Conservation (phyloP, 64 coral and sea anemone genomes). For the Pocillopora damicornis region DNA sequence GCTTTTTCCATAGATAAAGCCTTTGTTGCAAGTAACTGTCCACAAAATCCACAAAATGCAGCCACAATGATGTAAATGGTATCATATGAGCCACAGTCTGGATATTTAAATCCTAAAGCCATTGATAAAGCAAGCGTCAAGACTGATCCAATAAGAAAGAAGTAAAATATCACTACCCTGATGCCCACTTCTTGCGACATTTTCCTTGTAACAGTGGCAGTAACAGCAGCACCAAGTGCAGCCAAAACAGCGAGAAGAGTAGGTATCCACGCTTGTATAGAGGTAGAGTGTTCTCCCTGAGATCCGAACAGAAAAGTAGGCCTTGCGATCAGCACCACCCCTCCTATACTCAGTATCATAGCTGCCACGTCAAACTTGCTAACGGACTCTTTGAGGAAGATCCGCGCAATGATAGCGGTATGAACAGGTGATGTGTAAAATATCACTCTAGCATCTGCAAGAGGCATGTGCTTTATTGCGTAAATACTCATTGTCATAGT, state of each 20-base stretch:
- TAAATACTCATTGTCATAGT: slow-evolving; percentile 32
- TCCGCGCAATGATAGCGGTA: slow-evolving; percentile 41
- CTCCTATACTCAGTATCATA: slow-evolving; percentile 31
- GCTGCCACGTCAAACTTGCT: slow-evolving; percentile 38
- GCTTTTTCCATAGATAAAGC: slow-evolving; percentile 51
- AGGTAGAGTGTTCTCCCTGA: not conserved
- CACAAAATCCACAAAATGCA: slow-evolving; percentile 29
- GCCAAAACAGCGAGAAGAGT: slow-evolving; percentile 23
- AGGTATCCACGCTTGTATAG: slow-evolving; percentile 34
- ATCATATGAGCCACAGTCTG: slow-evolving; percentile 47
- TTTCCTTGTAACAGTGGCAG: not conserved
- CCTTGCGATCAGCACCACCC: slow-evolving; percentile 45
- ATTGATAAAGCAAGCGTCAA: not conserved
- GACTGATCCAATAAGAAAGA: slow-evolving; percentile 32
- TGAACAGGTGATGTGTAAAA: slow-evolving; percentile 50
- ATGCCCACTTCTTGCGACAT: not conserved
- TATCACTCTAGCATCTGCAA: slow-evolving; percentile 61
- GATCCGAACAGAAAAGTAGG: slow-evolving; percentile 56
- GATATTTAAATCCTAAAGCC: slow-evolving; percentile 42
- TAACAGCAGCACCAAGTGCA: not conserved
- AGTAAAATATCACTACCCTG: slow-evolving; percentile 50
- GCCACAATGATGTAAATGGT: slow-evolving; percentile 3
- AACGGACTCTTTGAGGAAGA: slow-evolving; percentile 52
- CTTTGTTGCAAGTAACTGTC: slow-evolving; percentile 3
- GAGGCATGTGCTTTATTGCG: slow-evolving; percentile 50